phyloP scores from a whole-genome alignment of 1,140 invertebrate genomes.

The Drosophila littoralis region DNA sequence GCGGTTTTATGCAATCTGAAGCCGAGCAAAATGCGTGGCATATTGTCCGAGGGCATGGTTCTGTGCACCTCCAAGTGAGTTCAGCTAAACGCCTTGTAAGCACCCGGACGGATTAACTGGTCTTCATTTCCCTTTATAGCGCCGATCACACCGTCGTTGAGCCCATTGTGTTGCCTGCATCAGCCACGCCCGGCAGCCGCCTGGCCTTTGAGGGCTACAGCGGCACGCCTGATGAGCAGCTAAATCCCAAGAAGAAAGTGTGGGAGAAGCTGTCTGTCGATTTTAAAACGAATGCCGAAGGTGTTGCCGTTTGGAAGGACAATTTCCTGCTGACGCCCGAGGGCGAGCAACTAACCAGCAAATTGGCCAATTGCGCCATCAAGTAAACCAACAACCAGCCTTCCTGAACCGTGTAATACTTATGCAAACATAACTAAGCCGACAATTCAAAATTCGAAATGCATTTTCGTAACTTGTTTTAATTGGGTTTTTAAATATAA shows the following conservation, averaged over 20 bases:
- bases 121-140: conserved; percentile 71
- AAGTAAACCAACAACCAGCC: conserved; percentile 68
- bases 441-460: conserved; percentile 39
- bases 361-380: conserved; percentile 78
- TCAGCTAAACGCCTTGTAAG: rapidly evolving
- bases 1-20: conserved; percentile 97
- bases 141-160: conserved; percentile 93
- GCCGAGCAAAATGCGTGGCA: conserved; percentile 95
- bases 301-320: conserved; percentile 93
- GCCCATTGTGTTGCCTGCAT: conserved; percentile 90
- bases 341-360: conserved; percentile 78
- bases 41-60: conserved; percentile 95
- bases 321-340: conserved; percentile 88
- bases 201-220: conserved; percentile 92
- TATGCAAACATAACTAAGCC: conserved; percentile 48
- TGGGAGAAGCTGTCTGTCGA: conserved; percentile 96
- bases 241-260: conserved; percentile 99
- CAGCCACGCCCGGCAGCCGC: conserved; percentile 91
- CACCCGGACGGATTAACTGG: not conserved
- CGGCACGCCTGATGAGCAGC: conserved; percentile 90
- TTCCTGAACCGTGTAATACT: conserved; percentile 77
- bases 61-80: conserved; percentile 94
- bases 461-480: conserved; percentile 42
- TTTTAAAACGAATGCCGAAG: conserved; percentile 90
- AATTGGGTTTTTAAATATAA: conserved; percentile 21